A percentile compares a stretch with the other conserved stretches of the same genome.
Evolutionary conservation across 2,113 vertebrate species (phyloP).

Genomic region (Cololabis saira): DNA sequence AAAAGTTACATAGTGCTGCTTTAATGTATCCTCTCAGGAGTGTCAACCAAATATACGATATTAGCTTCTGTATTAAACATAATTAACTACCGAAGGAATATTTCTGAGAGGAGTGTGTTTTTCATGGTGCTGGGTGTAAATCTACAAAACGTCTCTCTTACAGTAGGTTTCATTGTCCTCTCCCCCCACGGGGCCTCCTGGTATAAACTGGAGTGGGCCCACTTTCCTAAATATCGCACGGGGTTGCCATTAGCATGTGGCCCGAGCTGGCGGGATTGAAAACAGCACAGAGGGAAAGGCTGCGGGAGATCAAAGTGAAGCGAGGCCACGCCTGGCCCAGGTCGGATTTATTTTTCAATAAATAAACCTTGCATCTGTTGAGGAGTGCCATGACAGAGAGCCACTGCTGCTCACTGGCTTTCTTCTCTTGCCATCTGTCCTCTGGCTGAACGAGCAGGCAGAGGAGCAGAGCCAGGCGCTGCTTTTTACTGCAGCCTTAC

Average conservation of each 20-base stretch:
- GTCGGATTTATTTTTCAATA: conserved; percentile 63
- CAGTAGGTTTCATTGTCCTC: conserved; percentile 1
- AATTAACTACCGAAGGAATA: conserved; percentile 12
- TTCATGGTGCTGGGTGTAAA: conserved; percentile 8
- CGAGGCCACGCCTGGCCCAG: conserved; percentile 21
- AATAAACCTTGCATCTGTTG: conserved; percentile 64
- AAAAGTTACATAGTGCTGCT: no score
- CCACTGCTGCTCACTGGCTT: conserved; percentile 31
- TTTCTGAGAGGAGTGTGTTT: neutral
- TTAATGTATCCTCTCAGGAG: neutral
- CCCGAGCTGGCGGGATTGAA: conserved; percentile 51
- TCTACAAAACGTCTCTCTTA: conserved; percentile 11
- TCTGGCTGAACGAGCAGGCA: conserved; percentile 31
- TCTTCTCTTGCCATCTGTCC: conserved; percentile 67
- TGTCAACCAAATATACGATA: conserved; percentile 1
- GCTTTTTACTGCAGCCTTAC: conserved; percentile 45
- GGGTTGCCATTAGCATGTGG: conserved; percentile 43
- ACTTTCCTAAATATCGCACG: conserved; percentile 45
- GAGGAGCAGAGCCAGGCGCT: conserved; percentile 45
- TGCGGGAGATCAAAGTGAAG: conserved; percentile 55
- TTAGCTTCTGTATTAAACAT: conserved; percentile 12
- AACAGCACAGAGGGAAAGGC: conserved; percentile 22
- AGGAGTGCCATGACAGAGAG: conserved; percentile 41
- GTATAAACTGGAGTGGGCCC: neutral
- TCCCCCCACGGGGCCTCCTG: conserved; percentile 5